Base-by-base conservation (phyloP, 2,888 invertebrate species). In the Carpatolechia fugitivella region DNA sequence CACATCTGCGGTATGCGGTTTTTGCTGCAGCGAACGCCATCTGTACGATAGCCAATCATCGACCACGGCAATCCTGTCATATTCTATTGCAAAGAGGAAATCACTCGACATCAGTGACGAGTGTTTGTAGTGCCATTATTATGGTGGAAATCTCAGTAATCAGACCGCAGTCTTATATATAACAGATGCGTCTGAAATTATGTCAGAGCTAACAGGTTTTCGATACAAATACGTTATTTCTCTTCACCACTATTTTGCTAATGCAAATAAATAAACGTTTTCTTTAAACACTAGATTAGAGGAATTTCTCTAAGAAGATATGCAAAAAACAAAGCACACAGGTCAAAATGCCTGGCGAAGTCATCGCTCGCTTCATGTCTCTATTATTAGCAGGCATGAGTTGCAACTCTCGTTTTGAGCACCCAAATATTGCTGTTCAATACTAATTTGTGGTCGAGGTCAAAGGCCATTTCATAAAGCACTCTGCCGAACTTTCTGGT, bases 1-100 rank as follows among this genome's bases (percentile, higher is more conserved):
- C 64, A 59, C 57, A 60, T 57, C 63, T 64, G 73, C 62, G 78
- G 78, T 71, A 78, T 81, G 82, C 66, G 76, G 80, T 79, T 86
- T 85, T 83, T 85, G 50, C 50, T 20, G 16, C 18, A 18, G 71
- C 70, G 68, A 66, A 64, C 69, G 64, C 65, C 72, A 76, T 76
- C 75, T 77, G 68, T 67, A 62, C 60, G 72, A 76, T 76, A 68
- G 69, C 66, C 72, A 64, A 65, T 74, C 68, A 74, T 77, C 72
- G 74, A 67, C 68, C 65, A 62, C 18, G 3, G 49, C 49, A 36
- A 49, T 50, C 50, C 38, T 50, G 50, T 50, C 50, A 50, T 61
- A 60, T 61, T 44, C 29, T 44, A 54, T 50, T 50, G 48, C 14
- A 14, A 14, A 29, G 35, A 52, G 54, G 54, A 54, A 50, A 50